These are phyloP conservation scores for Casuarius casuarius DNA, from an alignment of 2,113 vertebrate genomes.

Conservation along the genomic window DNA sequence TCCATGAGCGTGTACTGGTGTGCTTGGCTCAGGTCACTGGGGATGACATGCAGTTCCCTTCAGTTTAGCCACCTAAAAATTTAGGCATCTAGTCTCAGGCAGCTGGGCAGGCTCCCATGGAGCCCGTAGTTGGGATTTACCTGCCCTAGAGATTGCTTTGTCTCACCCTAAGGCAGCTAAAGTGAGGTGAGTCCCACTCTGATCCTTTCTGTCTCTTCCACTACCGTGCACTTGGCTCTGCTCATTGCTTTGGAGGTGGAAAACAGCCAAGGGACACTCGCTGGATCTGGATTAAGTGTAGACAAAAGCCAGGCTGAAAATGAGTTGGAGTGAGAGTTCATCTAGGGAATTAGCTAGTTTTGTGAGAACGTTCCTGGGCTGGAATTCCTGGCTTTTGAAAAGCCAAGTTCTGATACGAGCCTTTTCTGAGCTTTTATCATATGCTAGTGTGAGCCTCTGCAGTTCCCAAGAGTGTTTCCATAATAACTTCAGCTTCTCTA, in stretches of 20 bases:
- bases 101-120: neutral
- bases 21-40: neutral
- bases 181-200: accelerated
- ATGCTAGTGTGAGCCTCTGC: neutral
- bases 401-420: neutral
- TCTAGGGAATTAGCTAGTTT: neutral
- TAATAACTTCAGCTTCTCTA: neutral
- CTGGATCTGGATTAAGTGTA: neutral
- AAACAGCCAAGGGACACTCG: neutral
- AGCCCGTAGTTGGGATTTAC: neutral
- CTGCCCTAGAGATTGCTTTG: neutral
- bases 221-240: neutral
- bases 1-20: neutral
- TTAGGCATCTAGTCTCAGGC: neutral
- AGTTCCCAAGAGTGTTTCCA: neutral
- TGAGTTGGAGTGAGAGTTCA: neutral
- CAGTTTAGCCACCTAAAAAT: neutral
- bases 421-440: neutral
- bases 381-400: neutral
- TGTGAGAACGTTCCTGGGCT: neutral
- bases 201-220: neutral
- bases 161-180: neutral
- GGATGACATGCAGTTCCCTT: neutral
- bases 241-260: accelerated
- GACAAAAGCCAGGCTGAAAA: neutral